Evolutionary conservation across 1,140 invertebrate genomes (phyloP).

Genomic region (Belonocnema kinseyi): DNA sequence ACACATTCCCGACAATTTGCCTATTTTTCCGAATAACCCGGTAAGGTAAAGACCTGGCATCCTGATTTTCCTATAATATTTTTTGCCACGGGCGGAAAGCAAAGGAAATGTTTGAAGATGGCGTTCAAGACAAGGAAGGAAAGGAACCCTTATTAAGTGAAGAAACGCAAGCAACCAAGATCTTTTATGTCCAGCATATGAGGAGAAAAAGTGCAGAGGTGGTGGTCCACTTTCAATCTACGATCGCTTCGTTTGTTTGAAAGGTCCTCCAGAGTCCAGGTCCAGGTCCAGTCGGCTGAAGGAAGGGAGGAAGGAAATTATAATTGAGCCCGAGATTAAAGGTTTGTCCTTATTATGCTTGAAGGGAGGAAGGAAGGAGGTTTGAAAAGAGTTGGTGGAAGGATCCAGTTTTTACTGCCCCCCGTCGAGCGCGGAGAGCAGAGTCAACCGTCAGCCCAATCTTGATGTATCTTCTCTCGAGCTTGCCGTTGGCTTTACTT

Average conservation of each 20-base stretch:
- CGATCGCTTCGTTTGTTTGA: slow-evolving; percentile 49
- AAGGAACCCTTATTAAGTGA: slow-evolving; percentile 24
- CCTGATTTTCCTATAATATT: too few relatives aligned
- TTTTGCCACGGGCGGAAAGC: too few relatives aligned
- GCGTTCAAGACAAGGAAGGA: slow-evolving; percentile 23
- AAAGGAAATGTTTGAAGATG: not conserved
- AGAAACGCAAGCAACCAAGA: slow-evolving; percentile 3
- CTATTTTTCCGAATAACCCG: too few relatives aligned
- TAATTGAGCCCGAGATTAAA: slow-evolving; percentile 70
- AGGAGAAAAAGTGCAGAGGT: slow-evolving; percentile 55
- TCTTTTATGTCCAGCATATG: not conserved
- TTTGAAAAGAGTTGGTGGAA: slow-evolving; percentile 60
- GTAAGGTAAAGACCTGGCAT: too few relatives aligned
- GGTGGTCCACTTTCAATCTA: slow-evolving; percentile 65
- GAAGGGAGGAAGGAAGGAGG: slow-evolving; percentile 53
- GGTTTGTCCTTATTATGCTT: slow-evolving; percentile 70
- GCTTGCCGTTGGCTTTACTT: slow-evolving; percentile 66
- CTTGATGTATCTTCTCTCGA: slow-evolving; percentile 69
- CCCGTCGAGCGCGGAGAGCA: slow-evolving; percentile 37
- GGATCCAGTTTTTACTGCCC: slow-evolving; percentile 70
- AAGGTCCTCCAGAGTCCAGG: slow-evolving; percentile 44
- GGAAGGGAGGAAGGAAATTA: slow-evolving; percentile 62
- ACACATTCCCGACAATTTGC: too few relatives aligned
- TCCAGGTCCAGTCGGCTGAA: slow-evolving; percentile 1
- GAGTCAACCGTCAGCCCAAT: slow-evolving; percentile 69